Evolutionary conservation across 2,888 invertebrate species (phyloP), one percentile per base, ranked within the genome.

Genomic region (Drosophila melanosoma): DNA sequence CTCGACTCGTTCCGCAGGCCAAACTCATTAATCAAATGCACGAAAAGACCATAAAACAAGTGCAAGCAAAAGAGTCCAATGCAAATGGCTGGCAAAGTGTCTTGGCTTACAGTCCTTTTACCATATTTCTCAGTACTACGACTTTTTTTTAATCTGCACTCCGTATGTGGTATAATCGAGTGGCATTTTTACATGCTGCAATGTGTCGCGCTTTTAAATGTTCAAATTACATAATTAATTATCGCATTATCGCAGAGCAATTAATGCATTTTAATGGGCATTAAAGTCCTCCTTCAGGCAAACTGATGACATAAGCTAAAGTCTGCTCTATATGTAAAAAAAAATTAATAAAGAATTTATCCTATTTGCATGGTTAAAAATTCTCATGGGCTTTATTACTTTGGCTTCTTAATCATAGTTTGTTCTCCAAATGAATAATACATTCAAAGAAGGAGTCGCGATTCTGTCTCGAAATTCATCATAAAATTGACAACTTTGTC

Each of bases 161-260:
- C n/a, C n/a, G 36, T 48, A 26, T 57, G 36, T 23, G 62, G 49
- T 17, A 52, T 36, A 56, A 40, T 62, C 72, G 57, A 76, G 80
- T 69, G 79, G 63, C 73, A 63, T 71, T 79, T 67, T 48, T 59
- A 40, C 71, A 60, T 65, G 57, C 56, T 64, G 67, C 65, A 48
- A 49, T 36, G 61, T 54, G 68, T 54, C 57, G 57, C 57, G 75
- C 74, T 70, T 58, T 76, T 75, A 66, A 82, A 79, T 78, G 75
- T 83, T 82, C 81, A 87, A 90, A 89, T 90, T 82, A 78, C 82
- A 74, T 83, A 91, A 91, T 91, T 91, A 91, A 91, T 90, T 90
- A 84, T 79, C 70, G 79, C 75, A 86, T 81, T 75, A 75, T 75
- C 76, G 57, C 60, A 56, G 71, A 29, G 48, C 57, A 52, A 42